Percentiles rank a stretch among this genome's conserved stretches.
Conservation (phyloP, 2,888 invertebrate species). For the Salpingus planirostris region DNA sequence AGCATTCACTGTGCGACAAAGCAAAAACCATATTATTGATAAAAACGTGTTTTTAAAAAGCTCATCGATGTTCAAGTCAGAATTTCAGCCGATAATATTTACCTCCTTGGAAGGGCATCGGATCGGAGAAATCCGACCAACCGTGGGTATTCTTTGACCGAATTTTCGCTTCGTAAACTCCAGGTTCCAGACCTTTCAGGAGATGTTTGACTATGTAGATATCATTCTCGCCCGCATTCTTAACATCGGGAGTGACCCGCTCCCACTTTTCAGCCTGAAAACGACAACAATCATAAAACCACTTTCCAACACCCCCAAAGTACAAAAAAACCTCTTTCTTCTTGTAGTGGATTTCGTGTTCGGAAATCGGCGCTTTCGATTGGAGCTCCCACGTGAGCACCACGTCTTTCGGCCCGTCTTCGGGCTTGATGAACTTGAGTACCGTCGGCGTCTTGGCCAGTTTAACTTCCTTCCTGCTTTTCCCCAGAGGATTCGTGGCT, state of each 20-base stretch:
- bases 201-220: conserved; percentile 38
- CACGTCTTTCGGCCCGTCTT: conserved; percentile 27
- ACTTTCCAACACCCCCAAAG: neutral
- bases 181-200: conserved; percentile 35
- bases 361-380: conserved; percentile 40
- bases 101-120: conserved; percentile 36
- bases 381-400: conserved; percentile 43
- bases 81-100: conserved; percentile 3
- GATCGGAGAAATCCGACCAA: conserved; percentile 41
- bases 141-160: conserved; percentile 41
- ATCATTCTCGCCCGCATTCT: conserved; percentile 23
- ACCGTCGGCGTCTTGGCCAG: conserved; percentile 31
- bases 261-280: conserved; percentile 34
- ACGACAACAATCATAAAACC: conserved; percentile 1
- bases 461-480: conserved; percentile 28
- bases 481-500: conserved; percentile 37
- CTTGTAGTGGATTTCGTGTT: conserved; percentile 42
- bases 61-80: too few species aligned
- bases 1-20: conserved; percentile 24
- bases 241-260: conserved; percentile 29
- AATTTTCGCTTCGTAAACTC: conserved; percentile 41
- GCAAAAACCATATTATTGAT: conserved; percentile 10
- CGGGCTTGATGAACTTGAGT: conserved; percentile 21
- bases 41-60: conserved; percentile 9
- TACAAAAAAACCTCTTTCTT: conserved; percentile 35